A percentile compares a stretch with the other conserved stretches of the same genome.
These are phyloP conservation scores for Sarotherodon lohbergeri DNA, from an alignment of 2,113 vertebrate species.

Conservation along the genomic window DNA sequence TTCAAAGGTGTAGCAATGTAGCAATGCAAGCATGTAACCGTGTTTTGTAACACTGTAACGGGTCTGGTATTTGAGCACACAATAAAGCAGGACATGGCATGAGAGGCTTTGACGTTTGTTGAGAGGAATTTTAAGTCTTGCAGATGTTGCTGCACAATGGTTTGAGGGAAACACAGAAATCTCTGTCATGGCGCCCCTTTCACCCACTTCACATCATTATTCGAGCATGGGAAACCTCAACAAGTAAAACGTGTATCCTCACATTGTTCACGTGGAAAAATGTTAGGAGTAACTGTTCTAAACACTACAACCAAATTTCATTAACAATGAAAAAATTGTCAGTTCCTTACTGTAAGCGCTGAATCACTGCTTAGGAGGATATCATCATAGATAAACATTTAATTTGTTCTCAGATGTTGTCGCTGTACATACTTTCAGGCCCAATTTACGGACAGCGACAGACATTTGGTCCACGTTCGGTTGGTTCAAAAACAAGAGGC, in stretches of 20 bases:
- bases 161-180: neutral
- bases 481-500: slow-evolving; percentile 33
- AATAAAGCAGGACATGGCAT: neutral
- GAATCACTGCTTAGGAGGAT: neutral
- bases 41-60: neutral
- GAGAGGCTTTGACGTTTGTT: neutral
- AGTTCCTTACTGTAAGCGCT: neutral
- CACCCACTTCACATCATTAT: slow-evolving; percentile 24
- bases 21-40: neutral
- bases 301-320: slow-evolving; percentile 47
- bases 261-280: slow-evolving; percentile 52
- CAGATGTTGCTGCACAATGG: neutral
- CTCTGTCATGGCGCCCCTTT: neutral
- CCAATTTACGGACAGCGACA: neutral
- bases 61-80: neutral
- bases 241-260: slow-evolving; percentile 50
- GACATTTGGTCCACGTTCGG: slow-evolving; percentile 48
- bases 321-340: slow-evolving; percentile 18
- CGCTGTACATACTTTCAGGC: neutral
- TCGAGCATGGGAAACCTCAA: slow-evolving; percentile 20
- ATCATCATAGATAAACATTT: neutral
- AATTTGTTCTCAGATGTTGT: neutral
- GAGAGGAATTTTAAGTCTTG: neutral
- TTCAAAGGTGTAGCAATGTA: neutral
- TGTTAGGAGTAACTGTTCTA: slow-evolving; percentile 25